Percentiles rank a stretch among this genome's conserved stretches.
Conservation (phyloP, 2,797 vertebrate species). For the Sebastes taczanowskii region DNA sequence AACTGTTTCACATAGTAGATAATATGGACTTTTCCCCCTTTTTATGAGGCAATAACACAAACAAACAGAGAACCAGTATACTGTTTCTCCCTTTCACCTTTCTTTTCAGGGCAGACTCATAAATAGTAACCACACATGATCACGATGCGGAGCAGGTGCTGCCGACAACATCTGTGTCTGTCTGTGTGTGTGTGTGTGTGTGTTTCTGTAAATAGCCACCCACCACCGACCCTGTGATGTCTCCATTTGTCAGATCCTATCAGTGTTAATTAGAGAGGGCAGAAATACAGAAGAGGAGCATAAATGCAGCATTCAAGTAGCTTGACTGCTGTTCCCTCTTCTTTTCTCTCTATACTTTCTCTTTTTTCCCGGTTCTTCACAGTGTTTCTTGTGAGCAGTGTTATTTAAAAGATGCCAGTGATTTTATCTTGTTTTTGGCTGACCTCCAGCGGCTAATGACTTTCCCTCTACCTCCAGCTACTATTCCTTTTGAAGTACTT, state of each 20-base stretch:
- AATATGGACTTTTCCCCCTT: background rate
- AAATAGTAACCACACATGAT: constrained; percentile 25
- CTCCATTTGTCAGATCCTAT: constrained; percentile 65
- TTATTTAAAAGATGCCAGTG: background rate
- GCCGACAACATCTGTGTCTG: constrained; percentile 21
- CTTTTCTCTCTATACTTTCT: background rate
- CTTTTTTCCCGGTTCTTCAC: background rate
- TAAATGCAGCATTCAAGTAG: background rate
- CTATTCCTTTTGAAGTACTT: background rate
- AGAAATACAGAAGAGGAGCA: background rate
- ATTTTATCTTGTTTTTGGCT: background rate
- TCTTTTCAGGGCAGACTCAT: constrained; percentile 6
- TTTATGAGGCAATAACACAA: background rate
- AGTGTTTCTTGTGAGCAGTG: background rate
- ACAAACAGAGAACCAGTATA: background rate
- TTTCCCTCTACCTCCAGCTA: background rate
- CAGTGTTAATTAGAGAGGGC: constrained; percentile 56
- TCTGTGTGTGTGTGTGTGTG: constrained; percentile 11
- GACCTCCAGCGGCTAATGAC: background rate
- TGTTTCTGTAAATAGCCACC: constrained; percentile 55
- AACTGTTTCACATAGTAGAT: background rate
- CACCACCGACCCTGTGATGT: constrained; percentile 44
- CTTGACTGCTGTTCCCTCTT: background rate
- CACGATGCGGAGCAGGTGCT: constrained; percentile 43
- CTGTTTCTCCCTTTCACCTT: background rate